Percentiles rank a stretch among this genome's conserved stretches.
Evolutionary conservation across 2,797 vertebrate species (phyloP).

Genomic region (Eleutherodactylus coqui): DNA sequence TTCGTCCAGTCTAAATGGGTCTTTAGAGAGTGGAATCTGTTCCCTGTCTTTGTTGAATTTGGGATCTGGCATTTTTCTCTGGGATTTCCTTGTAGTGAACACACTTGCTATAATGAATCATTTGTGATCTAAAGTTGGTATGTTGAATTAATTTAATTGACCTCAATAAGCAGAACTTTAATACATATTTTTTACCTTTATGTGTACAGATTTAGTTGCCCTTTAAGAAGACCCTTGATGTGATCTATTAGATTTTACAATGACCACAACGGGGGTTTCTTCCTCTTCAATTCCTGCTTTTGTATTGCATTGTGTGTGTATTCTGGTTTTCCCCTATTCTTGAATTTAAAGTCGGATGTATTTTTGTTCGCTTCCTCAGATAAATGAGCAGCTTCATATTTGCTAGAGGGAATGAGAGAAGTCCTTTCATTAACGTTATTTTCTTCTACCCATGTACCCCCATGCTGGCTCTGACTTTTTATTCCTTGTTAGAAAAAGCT

Average conservation of each 20-base stretch:
- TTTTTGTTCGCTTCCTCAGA: conserved; percentile 16
- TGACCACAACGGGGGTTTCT: background rate
- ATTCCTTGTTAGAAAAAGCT: conserved; percentile 49
- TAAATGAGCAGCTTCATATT: conserved; percentile 51
- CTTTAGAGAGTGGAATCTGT: background rate
- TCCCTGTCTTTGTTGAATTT: background rate
- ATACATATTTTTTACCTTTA: background rate
- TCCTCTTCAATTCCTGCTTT: conserved; percentile 29
- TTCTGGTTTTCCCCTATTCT: conserved; percentile 26
- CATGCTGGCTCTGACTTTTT: conserved; percentile 52
- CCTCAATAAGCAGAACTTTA: background rate
- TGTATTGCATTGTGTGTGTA: conserved; percentile 11
- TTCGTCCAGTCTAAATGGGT: too few relatives aligned
- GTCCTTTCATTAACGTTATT: conserved; percentile 57
- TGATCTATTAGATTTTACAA: conserved; percentile 7
- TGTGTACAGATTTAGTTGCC: background rate
- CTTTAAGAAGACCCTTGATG: background rate
- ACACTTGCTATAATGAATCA: conserved; percentile 39
- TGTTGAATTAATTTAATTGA: conserved; percentile 28
- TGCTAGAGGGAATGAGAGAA: conserved; percentile 53
- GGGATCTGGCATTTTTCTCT: conserved; percentile 4
- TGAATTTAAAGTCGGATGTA: conserved; percentile 21
- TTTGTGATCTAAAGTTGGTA: background rate
- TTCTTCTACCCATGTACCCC: conserved; percentile 51
- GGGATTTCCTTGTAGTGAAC: conserved; percentile 28